Evolutionary conservation across 2,888 invertebrate species (phyloP).

Genomic region (Chromoteleia sp.): DNA sequence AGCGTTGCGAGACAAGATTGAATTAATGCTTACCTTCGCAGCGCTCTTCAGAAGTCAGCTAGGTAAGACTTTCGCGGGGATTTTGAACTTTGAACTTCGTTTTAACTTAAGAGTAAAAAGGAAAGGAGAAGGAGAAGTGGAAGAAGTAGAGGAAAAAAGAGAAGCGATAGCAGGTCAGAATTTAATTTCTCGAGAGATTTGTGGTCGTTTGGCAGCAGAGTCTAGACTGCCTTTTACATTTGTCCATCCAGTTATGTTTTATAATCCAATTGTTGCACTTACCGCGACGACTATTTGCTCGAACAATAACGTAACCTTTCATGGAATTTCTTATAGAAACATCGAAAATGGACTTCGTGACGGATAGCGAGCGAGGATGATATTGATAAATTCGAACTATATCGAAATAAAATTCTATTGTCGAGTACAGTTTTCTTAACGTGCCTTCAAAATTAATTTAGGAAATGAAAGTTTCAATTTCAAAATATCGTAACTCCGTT

Average conservation of each 20-base stretch:
- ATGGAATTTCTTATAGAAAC: conserved; percentile 34
- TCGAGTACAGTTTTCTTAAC: too few relatives aligned
- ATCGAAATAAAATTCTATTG: too few relatives aligned
- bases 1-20: conserved; percentile 22
- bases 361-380: too few relatives aligned
- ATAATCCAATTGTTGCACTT: conserved; percentile 40
- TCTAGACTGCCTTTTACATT: conserved; percentile 49
- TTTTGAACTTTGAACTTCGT: conserved; percentile 44
- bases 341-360: conserved; percentile 13
- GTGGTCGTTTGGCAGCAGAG: conserved; percentile 32
- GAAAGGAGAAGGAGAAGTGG: neutral
- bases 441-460: too few relatives aligned
- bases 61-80: conserved; percentile 35
- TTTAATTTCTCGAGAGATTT: conserved; percentile 64
- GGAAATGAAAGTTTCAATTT: too few relatives aligned
- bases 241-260: conserved; percentile 26
- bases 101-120: conserved; percentile 31
- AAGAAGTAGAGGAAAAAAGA: neutral
- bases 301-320: conserved; percentile 35
- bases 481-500: too few relatives aligned
- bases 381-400: too few relatives aligned
- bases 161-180: conserved; percentile 15
- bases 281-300: conserved; percentile 24
- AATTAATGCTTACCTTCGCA: conserved; percentile 50
- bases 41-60: conserved; percentile 22